A percentile compares a stretch with the other conserved stretches of the same genome.
phyloP scores from a whole-genome alignment of 2,797 vertebrate genomes.

The Ceryle rudis region DNA sequence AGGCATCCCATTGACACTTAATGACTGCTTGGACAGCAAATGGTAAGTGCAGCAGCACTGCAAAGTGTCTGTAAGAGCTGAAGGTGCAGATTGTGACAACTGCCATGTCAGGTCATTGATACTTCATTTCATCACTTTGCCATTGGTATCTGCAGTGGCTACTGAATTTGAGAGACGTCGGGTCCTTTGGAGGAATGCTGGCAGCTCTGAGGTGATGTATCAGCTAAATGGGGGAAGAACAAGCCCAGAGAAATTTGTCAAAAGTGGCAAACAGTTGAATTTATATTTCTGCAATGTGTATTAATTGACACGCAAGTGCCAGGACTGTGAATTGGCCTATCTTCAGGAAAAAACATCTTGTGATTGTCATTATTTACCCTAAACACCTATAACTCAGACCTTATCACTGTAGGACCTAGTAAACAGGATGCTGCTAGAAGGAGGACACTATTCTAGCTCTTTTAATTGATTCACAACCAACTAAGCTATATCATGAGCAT shows the following conservation, averaged over 20 bases:
- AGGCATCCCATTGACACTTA: neutral
- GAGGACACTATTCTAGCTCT: neutral
- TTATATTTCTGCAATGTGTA: neutral
- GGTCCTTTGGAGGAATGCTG: neutral
- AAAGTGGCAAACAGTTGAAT: neutral
- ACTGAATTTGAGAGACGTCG: neutral
- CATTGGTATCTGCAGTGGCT: neutral
- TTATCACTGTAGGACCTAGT: slow-evolving; percentile 9
- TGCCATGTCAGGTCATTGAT: neutral
- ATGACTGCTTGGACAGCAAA: neutral
- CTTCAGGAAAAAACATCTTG: slow-evolving; percentile 8
- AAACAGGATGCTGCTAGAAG: slow-evolving; percentile 37
- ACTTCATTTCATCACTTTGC: neutral
- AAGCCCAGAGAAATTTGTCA: neutral
- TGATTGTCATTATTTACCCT: slow-evolving; percentile 27
- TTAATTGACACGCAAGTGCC: neutral
- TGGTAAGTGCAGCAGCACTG: neutral
- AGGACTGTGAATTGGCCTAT: neutral
- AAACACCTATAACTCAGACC: slow-evolving; percentile 2
- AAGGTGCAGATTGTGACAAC: neutral
- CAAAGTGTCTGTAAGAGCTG: neutral
- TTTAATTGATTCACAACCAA: slow-evolving; percentile 18
- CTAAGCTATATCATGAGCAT: neutral
- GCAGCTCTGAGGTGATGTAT: neutral
- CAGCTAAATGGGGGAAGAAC: neutral